These are phyloP conservation scores for Zosterops japonicus DNA, from an alignment of 2,113 vertebrate genomes.

Conservation along the genomic window DNA sequence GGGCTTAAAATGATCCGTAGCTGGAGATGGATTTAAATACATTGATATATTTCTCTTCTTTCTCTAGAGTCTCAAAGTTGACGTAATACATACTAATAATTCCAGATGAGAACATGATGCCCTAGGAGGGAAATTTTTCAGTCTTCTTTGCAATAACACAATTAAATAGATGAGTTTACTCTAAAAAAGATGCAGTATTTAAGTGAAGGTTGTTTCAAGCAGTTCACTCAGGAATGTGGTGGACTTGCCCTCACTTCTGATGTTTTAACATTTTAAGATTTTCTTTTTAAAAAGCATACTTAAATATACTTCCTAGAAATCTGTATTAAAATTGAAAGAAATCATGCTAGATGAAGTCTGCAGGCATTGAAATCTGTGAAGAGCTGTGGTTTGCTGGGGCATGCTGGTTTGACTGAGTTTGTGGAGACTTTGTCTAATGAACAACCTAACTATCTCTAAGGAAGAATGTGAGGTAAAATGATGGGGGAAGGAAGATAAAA, in stretches of 20 bases:
- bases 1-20: background rate
- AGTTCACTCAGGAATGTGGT: background rate
- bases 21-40: background rate
- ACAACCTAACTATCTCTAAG: background rate
- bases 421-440: background rate
- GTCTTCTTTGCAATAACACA: background rate
- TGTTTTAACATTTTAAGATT: background rate
- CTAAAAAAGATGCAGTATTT: background rate
- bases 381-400: background rate
- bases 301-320: background rate
- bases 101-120: background rate
- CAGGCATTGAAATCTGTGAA: background rate
- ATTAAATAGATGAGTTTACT: background rate
- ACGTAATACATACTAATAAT: background rate
- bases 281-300: background rate
- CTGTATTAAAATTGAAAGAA: background rate
- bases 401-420: background rate
- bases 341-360: background rate
- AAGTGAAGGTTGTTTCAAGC: background rate
- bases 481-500: background rate
- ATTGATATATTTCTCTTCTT: background rate
- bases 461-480: background rate
- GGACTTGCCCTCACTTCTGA: background rate
- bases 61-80: background rate
- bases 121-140: background rate